These are phyloP conservation scores for Caenorhabditis sp. DNA, from an alignment of 2,888 invertebrate genomes.

Conservation along the genomic window DNA sequence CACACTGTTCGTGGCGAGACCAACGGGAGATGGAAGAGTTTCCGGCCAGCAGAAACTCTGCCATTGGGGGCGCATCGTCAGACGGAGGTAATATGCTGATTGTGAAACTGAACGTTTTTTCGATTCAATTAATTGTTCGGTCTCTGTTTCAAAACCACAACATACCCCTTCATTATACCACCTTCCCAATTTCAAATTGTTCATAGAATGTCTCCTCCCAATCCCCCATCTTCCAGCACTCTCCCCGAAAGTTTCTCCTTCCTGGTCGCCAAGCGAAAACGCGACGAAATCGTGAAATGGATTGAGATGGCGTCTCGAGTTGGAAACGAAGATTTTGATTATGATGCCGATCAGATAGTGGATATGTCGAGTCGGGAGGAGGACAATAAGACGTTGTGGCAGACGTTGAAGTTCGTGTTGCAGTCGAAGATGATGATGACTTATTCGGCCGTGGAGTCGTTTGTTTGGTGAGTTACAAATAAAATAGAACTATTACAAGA, in stretches of 20 bases:
- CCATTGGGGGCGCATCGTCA: too few species aligned
- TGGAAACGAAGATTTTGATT: constrained; percentile 57
- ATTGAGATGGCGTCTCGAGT: constrained; percentile 63
- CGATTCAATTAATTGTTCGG: too few species aligned
- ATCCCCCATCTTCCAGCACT: constrained; percentile 58
- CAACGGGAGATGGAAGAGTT: too few species aligned
- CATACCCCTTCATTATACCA: too few species aligned
- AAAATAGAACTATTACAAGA: too few species aligned
- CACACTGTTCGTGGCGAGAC: too few species aligned
- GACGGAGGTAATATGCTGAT: too few species aligned
- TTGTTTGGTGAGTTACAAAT: constrained; percentile 67
- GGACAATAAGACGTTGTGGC: constrained; percentile 43
- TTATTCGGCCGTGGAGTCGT: constrained; percentile 66
- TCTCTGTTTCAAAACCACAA: background rate
- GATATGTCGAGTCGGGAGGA: constrained; percentile 62
- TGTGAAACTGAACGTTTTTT: too few species aligned
- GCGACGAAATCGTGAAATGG: constrained; percentile 66
- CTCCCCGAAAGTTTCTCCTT: constrained; percentile 76
- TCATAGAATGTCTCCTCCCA: too few species aligned
- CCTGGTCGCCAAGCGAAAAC: constrained; percentile 64
- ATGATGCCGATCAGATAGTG: constrained; percentile 61
- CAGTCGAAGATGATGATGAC: constrained; percentile 57
- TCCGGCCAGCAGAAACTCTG: too few species aligned
- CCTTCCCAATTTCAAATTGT: too few species aligned
- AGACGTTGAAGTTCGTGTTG: constrained; percentile 55